A percentile compares a stretch with the other conserved stretches of the same genome.
Evolutionary conservation across 1,140 invertebrate species (phyloP).

Genomic region (Megalonaias nervosa): DNA sequence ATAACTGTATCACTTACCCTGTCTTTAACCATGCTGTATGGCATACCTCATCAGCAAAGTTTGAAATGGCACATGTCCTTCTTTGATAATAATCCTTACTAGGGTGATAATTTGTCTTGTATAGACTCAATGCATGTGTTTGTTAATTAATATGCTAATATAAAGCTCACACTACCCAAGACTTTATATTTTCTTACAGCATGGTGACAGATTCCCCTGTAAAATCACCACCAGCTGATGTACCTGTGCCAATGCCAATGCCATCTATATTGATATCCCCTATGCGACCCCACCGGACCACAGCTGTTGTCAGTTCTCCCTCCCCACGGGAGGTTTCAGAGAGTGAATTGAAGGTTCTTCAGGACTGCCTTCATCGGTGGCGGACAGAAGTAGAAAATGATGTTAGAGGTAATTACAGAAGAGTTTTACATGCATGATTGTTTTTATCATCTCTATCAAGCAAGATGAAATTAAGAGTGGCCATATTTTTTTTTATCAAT

Average conservation of each 20-base stretch:
- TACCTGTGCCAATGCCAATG: constrained; percentile 11
- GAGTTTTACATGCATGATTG: no score
- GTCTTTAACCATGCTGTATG: no score
- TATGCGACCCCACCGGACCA: background rate
- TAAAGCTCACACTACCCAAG: background rate
- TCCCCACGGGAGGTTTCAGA: constrained; percentile 64
- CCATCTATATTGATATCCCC: constrained; percentile 7
- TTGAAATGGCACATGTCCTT: no score
- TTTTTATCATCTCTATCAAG: no score
- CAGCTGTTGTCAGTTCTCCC: constrained; percentile 1
- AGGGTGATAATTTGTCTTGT: no score
- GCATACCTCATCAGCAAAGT: no score
- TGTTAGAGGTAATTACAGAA: constrained; percentile 61
- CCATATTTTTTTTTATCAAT: no score
- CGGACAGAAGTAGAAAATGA: constrained; percentile 71
- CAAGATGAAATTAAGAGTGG: no score
- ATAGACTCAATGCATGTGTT: no score
- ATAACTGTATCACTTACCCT: no score
- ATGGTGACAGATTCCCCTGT: constrained; percentile 41
- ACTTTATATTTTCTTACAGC: constrained; percentile 3
- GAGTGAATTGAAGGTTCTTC: constrained; percentile 66
- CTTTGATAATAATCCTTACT: no score
- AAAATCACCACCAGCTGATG: constrained; percentile 29
- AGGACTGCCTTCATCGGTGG: constrained; percentile 71
- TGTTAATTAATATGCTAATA: background rate